Percentiles rank a stretch among this genome's conserved stretches.
Evolutionary conservation across 2,797 vertebrate genomes (phyloP).

Genomic region (Hypotaenidia philippensis): DNA sequence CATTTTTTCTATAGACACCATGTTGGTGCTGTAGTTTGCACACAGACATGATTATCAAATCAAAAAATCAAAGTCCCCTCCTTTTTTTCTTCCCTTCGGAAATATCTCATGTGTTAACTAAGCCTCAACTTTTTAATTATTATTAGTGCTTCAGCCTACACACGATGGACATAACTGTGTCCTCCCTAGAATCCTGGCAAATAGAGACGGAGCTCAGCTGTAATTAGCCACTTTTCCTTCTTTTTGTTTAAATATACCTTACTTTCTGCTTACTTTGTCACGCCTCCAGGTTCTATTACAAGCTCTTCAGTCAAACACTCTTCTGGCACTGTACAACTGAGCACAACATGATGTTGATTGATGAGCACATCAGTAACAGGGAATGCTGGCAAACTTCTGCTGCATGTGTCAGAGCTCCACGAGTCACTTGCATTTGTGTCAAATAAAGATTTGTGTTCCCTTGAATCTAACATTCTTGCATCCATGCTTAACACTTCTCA

Average conservation of each 20-base stretch:
- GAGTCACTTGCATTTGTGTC: background rate
- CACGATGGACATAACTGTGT: background rate
- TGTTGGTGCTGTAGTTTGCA: background rate
- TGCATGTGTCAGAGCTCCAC: background rate
- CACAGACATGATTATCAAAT: background rate
- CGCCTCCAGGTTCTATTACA: slow-evolving; percentile 19
- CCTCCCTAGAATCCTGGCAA: background rate
- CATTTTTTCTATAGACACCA: background rate
- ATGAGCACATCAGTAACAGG: background rate
- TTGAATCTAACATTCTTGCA: background rate
- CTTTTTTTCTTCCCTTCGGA: background rate
- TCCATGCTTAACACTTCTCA: background rate
- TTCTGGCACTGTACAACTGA: background rate
- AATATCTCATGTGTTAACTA: background rate
- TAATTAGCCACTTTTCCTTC: background rate
- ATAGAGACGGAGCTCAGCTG: background rate
- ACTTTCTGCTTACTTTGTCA: slow-evolving; percentile 33
- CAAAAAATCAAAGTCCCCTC: background rate
- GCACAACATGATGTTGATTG: background rate
- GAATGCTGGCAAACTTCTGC: background rate
- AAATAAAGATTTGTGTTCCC: background rate
- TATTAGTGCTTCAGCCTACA: background rate
- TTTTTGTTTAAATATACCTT: background rate
- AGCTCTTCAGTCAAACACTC: background rate
- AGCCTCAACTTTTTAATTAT: background rate